A percentile compares a stretch with the other conserved stretches of the same genome.
Conservation (phyloP, 2,113 vertebrate species). For the Vidua chalybeata region DNA sequence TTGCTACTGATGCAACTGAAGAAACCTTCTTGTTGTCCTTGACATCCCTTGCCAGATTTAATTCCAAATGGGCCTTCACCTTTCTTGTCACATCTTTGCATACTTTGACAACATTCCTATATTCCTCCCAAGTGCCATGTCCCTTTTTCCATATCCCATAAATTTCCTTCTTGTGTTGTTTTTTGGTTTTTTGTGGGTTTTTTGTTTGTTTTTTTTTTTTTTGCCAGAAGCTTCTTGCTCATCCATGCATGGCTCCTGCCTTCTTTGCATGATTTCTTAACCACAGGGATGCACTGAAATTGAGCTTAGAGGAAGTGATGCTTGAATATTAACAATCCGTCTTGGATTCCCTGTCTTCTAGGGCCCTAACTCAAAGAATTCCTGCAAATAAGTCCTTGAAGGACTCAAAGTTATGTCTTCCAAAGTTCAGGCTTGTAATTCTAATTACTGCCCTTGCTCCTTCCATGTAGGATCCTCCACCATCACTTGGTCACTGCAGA, state of each 20-base stretch:
- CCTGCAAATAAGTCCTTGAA: neutral
- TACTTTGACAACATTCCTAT: neutral
- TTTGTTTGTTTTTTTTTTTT: neutral
- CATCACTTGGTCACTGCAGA: neutral
- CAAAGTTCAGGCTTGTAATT: neutral
- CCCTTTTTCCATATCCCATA: neutral
- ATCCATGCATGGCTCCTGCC: neutral
- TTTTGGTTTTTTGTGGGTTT: neutral
- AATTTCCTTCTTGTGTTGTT: neutral
- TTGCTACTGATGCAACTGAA: neutral
- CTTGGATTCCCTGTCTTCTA: neutral
- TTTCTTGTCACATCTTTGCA: neutral
- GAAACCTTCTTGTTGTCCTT: neutral
- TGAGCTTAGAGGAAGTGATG: neutral
- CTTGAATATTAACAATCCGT: neutral
- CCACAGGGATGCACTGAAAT: neutral
- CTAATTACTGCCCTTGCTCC: neutral
- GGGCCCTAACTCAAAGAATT: neutral
- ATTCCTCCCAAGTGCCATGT: neutral
- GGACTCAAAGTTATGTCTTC: neutral
- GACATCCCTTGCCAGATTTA: neutral
- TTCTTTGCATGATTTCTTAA: neutral
- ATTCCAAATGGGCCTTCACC: neutral
- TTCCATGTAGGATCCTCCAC: neutral
- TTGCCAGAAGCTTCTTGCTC: neutral